Evolutionary conservation across 2,888 invertebrate genomes (phyloP), one percentile per base, ranked within the genome.

Genomic region (Margaritifera margaritifera): DNA sequence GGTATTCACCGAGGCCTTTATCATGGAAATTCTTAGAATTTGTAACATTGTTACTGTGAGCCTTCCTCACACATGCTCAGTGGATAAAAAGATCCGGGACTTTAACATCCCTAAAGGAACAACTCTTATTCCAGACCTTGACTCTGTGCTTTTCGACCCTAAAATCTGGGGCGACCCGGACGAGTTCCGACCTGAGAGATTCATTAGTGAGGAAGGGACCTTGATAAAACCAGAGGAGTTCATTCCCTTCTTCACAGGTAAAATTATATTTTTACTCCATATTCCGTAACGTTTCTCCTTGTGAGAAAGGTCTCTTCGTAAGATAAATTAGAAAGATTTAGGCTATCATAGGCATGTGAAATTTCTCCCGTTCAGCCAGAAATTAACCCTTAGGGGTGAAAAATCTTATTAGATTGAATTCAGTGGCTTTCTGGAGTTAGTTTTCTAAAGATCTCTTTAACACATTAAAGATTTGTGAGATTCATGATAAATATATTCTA

Each of bases 161-260:
- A 24, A 55, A 24, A 2, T 55, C n/a, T 55, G 55, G 55, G 3
- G 1, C 0, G 55, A 55, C 24, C 55, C 55, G 1, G 55, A 55
- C 18, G 55, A 22, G 55, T 55, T 55, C 55, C 55, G 55, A 55
- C 55, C 55, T 22, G 22, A 55, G 22, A 55, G 55, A 55, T 55
- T 55, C 24, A 55, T 55, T 24, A 15, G 15, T 18, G 15, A 55
- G 24, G 55, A 55, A 22, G 55, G 55, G 24, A 22, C 20, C n/a
- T 24, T 55, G 8, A 1, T 2, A 2, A 55, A 55, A 55, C 55
- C 55, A 18, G 55, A 55, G 3, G 55, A 55, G 15, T 55, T 55
- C 24, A 55, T 55, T 15, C 55, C 55, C n/a, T 55, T 55, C 55
- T 55, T 55, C 20, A 55, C 55, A 55, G 55, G 55, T 55, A 55